Evolutionary conservation across 64 coral and sea anemone species (phyloP).

Genomic region (Pachyseris speciosa): DNA sequence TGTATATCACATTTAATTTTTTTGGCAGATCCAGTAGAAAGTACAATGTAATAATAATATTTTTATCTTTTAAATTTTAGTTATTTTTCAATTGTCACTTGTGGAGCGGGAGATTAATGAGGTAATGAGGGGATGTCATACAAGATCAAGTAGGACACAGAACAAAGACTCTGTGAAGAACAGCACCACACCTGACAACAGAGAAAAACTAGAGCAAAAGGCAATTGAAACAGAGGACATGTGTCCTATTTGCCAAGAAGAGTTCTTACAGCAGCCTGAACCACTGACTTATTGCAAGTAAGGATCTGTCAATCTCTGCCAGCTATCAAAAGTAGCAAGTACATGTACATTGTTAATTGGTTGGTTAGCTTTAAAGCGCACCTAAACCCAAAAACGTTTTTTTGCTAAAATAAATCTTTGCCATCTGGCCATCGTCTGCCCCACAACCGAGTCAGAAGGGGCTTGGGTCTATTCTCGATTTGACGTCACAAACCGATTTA

Average conservation of each 20-base stretch:
- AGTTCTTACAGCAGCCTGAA: slow-evolving; percentile 83
- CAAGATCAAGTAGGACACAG: slow-evolving; percentile 49
- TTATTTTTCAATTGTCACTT: slow-evolving; percentile 90
- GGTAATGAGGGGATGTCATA: slow-evolving; percentile 76
- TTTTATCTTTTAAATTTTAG: slow-evolving; percentile 40
- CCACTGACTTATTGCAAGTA: slow-evolving; percentile 98
- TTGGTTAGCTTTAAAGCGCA: no score
- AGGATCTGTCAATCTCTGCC: neutral
- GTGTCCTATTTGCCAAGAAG: slow-evolving; percentile 96
- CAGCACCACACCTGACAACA: slow-evolving; percentile 7
- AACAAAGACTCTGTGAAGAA: neutral
- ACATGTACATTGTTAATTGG: neutral
- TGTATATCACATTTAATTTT: no score
- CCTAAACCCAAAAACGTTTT: no score
- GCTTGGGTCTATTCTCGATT: no score
- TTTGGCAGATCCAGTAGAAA: no score
- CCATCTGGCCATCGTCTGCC: no score
- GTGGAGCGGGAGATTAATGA: slow-evolving; percentile 98
- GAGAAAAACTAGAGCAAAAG: slow-evolving; percentile 92
- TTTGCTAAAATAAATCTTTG: no score
- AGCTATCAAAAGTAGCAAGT: neutral
- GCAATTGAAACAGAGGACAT: slow-evolving; percentile 84
- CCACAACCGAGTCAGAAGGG: no score
- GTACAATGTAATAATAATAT: neutral
- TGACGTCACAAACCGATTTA: no score